Evolutionary conservation across 1,140 invertebrate genomes (phyloP), one percentile per base, ranked within the genome.

Genomic region (Heliothis subflexa): DNA sequence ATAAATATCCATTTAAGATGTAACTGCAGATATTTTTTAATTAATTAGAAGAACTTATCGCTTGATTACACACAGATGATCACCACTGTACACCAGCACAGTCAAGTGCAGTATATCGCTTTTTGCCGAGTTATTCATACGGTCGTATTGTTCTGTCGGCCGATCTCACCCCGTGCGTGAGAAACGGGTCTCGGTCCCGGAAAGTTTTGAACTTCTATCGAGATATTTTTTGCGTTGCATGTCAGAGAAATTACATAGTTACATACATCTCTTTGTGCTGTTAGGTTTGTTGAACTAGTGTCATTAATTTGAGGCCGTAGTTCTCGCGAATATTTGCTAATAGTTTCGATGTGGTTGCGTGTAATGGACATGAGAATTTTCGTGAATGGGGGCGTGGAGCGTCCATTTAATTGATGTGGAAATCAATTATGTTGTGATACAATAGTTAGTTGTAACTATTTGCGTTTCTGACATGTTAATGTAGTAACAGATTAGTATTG

Each of bases 81-180:
- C 16, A 77, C 28, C 33, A 18, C 28, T 76, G 57, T 33, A 33
- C 33, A 45, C 50, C 49, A 66, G 50, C 40, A 49, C 18, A 55
- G 70, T 57, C 70, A 72, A 72, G 70, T 68, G 54, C 40, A 75
- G 16, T 12, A 16, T 59, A 74, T 47, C 54, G 54, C 25, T 85
- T 88, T 88, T 84, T 86, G 73, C 28, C 13, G 64, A 55, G 33
- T 78, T 80, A 82, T 85, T 78, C 76, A 85, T 83, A 84, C 77
- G 80, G n/a, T 55, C 40, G 78, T 85, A 88, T 88, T 89, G 88
- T 89, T 87, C 86, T 89, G 88, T 85, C 85, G 85, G 49, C 10
- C 40, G 14, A 28, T 83, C 83, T 72, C 78, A 82, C 54, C 75
- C 21, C n/a, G 16, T 55, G 59, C 85, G 85, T 88, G 87, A 59